Evolutionary conservation across 2,797 vertebrate species (phyloP), one percentile per base, ranked within the genome.

Genomic region (Pseudocheirus occidentalis): DNA sequence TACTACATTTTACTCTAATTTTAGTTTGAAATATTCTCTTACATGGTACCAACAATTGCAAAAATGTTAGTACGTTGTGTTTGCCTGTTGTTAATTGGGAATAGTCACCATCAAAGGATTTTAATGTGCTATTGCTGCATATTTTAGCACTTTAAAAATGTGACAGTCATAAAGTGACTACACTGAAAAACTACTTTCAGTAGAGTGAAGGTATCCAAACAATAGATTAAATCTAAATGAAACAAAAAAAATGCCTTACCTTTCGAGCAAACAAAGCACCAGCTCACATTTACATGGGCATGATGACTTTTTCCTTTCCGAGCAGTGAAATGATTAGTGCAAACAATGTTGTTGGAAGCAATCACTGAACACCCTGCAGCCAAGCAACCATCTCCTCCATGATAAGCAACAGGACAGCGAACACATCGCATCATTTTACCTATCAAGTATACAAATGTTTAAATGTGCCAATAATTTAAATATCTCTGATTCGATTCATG

Each of bases 261-360:
- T 99, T 99, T 99, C 93, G 99, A 99, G 98, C 99, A 99, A 97
- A 99, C 99, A 50, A 99, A 99, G 98, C 99, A 99, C 99, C 99
- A 99, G 99, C 99, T 99, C 97, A 99, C 99, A 27, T 99, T 99
- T 98, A 99, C 99, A 0, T 99, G 99, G 0, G 99, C 99, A n/a
- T 99, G 99, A 96, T 99, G 99, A 94, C 99, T 99, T 97, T 99
- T 99, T 55, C 99, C 99, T 98, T 99, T 99, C 93, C 98, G 99
- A 95, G 99, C 99, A 13, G 98, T 98, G 99, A 99, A 99, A 98
- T 99, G 99, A 97, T 99, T 99, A 28, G 99, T 99, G 98, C 99
- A 99, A 94, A 99, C 96, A 92, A 99, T 99, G 98, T 99, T 99
- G 94, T 99, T 99, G 98, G 99, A 99, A 21, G 99, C 98, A 95